phyloP scores from a whole-genome alignment of 1,140 invertebrate genomes.

The Mya arenaria region DNA sequence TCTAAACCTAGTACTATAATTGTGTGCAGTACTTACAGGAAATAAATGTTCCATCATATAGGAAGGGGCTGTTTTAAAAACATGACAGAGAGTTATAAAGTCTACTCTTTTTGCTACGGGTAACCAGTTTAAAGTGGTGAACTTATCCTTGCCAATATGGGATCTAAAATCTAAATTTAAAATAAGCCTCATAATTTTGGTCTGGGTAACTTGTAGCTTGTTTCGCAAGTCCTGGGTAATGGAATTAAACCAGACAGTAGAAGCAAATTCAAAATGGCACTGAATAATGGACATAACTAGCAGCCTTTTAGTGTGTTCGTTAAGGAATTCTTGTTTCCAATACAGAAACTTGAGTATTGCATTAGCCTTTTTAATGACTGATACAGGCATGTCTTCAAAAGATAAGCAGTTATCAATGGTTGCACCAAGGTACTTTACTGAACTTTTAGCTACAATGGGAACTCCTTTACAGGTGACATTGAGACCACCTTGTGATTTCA shows the following conservation, averaged over 20 bases:
- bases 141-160: background rate
- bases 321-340: background rate
- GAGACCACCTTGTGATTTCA: background rate
- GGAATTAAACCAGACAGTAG: background rate
- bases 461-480: background rate
- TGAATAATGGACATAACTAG: background rate
- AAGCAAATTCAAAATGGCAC: slow-evolving; percentile 9
- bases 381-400: background rate
- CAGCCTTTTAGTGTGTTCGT: background rate
- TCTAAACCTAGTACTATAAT: too few relatives aligned
- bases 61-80: slow-evolving; percentile 15
- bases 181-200: background rate
- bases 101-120: background rate
- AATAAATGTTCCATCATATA: too few relatives aligned
- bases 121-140: background rate
- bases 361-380: slow-evolving; percentile 1
- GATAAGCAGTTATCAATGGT: slow-evolving; percentile 1
- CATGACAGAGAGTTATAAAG: slow-evolving; percentile 9
- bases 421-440: slow-evolving; percentile 22
- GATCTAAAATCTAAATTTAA: background rate
- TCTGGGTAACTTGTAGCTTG: slow-evolving; percentile 8
- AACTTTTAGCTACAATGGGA: background rate
- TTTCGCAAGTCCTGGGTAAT: background rate
- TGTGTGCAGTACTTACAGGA: too few relatives aligned
- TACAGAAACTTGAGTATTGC: slow-evolving; percentile 1